Evolutionary conservation across 2,888 invertebrate genomes (phyloP).

Genomic region (Parnassius apollo): DNA sequence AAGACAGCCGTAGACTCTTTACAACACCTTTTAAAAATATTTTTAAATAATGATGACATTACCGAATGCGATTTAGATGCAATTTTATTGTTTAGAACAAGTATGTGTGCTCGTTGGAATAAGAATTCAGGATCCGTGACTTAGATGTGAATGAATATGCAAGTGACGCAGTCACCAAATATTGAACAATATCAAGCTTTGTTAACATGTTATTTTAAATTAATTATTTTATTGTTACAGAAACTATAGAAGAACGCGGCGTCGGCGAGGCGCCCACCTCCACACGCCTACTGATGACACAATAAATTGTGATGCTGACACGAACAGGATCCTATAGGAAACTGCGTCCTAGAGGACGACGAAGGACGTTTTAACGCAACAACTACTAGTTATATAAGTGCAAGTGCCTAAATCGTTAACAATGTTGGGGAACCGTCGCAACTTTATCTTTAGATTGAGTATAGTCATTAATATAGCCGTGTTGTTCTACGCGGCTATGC

Average conservation of each 20-base stretch:
- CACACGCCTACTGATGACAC: conserved; percentile 65
- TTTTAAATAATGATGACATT: too few species aligned
- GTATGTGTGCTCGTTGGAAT: too few species aligned
- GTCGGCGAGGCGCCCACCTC: conserved; percentile 60
- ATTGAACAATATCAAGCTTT: too few species aligned
- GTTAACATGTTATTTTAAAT: neutral
- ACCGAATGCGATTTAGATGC: too few species aligned
- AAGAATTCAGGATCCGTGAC: too few species aligned
- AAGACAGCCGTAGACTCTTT: too few species aligned
- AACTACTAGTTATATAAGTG: conserved; percentile 54
- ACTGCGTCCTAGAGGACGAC: conserved; percentile 79
- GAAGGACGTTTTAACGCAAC: conserved; percentile 69
- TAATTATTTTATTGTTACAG: conserved; percentile 56
- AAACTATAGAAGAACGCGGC: conserved; percentile 50
- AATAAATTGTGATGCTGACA: conserved; percentile 80
- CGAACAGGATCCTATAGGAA: conserved; percentile 74
- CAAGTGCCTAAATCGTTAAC: conserved; percentile 68
- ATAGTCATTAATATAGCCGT: conserved; percentile 88
- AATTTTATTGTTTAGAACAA: too few species aligned
- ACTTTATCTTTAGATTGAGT: conserved; percentile 87
- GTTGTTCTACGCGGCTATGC: conserved; percentile 86
- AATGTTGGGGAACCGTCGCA: conserved; percentile 80
- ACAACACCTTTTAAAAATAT: too few species aligned
- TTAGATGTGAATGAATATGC: too few species aligned
- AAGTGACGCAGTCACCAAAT: too few species aligned